These are phyloP conservation scores for Cyclina sinensis DNA, from an alignment of 1,140 invertebrate genomes.

Conservation along the genomic window DNA sequence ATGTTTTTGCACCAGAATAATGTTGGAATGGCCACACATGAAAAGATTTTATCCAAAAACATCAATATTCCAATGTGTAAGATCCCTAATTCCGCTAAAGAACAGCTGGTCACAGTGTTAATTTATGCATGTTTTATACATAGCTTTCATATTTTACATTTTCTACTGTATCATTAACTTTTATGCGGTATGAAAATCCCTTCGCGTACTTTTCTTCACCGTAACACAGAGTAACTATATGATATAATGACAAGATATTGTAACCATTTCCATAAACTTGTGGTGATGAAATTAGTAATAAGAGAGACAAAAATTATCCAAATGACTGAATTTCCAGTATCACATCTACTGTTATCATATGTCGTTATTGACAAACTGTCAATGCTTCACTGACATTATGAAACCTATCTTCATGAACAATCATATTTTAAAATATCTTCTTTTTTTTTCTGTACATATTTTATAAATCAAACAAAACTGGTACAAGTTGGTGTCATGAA, in stretches of 20 bases:
- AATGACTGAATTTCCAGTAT: background rate
- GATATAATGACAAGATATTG: background rate
- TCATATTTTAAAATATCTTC: background rate
- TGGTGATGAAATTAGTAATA: background rate
- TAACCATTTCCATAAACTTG: background rate
- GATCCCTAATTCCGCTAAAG: background rate
- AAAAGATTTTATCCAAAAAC: background rate
- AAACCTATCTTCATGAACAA: background rate
- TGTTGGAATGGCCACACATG: background rate
- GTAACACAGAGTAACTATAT: background rate
- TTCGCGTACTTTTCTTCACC: background rate
- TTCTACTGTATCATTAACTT: background rate
- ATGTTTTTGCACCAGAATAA: constrained; percentile 11
- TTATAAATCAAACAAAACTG: background rate
- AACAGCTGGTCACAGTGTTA: background rate
- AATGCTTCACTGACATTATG: background rate
- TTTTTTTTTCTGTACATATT: background rate
- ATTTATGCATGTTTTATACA: constrained; percentile 18
- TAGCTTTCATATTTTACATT: constrained; percentile 1
- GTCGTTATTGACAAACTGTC: constrained; percentile 2
- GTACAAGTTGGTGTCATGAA: too few species aligned
- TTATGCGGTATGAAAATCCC: background rate
- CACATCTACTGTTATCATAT: constrained; percentile 3
- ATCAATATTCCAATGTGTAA: background rate
- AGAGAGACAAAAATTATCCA: constrained; percentile 14